These are phyloP conservation scores for Drosophila paramelanica DNA, from an alignment of 2,888 invertebrate species.

Conservation along the genomic window DNA sequence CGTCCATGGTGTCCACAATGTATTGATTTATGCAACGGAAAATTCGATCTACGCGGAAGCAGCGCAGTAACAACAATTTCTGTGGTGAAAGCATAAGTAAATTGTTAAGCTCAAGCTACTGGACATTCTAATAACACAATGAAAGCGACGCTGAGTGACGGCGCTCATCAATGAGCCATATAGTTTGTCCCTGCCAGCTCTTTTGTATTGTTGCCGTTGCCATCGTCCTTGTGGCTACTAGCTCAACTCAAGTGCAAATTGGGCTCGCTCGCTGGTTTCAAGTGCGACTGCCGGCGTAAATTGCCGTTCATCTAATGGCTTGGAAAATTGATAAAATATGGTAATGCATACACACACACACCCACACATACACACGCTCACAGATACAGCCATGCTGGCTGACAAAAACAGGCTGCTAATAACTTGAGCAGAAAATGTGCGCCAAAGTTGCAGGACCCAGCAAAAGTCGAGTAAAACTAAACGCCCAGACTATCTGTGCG, in stretches of 20 bases:
- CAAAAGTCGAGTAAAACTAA: slow-evolving; percentile 78
- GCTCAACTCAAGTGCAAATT: slow-evolving; percentile 78
- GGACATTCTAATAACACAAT: slow-evolving; percentile 54
- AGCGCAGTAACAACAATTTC: slow-evolving; percentile 92
- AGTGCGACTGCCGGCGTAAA: slow-evolving; percentile 77
- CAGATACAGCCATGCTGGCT: slow-evolving; percentile 54
- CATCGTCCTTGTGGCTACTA: slow-evolving; percentile 47
- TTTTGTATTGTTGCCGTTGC: slow-evolving; percentile 45
- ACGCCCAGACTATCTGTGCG: slow-evolving; percentile 42
- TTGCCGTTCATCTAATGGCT: slow-evolving; percentile 81
- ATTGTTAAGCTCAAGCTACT: slow-evolving; percentile 32
- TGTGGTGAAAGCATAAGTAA: slow-evolving; percentile 80
- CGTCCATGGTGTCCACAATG: slow-evolving; percentile 93
- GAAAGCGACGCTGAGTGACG: slow-evolving; percentile 48
- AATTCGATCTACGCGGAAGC: slow-evolving; percentile 95
- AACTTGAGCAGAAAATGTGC: slow-evolving; percentile 81
- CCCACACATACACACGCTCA: slow-evolving; percentile 32
- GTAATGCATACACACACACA: slow-evolving; percentile 72
- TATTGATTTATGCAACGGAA: slow-evolving; percentile 94
- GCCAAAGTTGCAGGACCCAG: slow-evolving; percentile 78
- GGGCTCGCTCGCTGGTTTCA: slow-evolving; percentile 76
- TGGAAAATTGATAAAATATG: slow-evolving; percentile 83
- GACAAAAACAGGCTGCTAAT: slow-evolving; percentile 81
- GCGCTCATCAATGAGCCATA: slow-evolving; percentile 49
- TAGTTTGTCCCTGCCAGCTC: slow-evolving; percentile 48